Percentiles rank a stretch among this genome's conserved stretches.
Evolutionary conservation across 2,888 invertebrate species (phyloP).

Genomic region (Salpingus planirostris): DNA sequence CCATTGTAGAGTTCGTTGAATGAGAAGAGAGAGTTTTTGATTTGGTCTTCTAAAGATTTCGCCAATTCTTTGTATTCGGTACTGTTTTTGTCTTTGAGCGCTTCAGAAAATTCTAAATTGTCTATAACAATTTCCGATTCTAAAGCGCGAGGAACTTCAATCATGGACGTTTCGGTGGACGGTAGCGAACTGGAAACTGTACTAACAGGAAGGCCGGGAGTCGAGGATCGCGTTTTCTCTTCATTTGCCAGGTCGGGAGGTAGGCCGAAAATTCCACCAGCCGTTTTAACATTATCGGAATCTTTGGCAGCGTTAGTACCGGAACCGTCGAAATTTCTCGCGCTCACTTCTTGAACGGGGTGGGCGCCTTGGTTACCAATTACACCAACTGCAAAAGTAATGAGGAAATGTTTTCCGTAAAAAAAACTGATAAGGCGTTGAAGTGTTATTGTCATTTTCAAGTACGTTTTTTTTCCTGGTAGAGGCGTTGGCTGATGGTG

Average conservation of each 20-base stretch:
- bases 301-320: conserved; percentile 29
- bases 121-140: conserved; percentile 61
- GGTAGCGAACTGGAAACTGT: conserved; percentile 33
- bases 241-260: conserved; percentile 1
- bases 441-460: no score
- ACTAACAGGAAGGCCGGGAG: conserved; percentile 35
- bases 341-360: conserved; percentile 49
- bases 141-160: conserved; percentile 58
- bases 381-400: conserved; percentile 53
- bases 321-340: conserved; percentile 48
- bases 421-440: background rate
- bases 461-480: no score
- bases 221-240: conserved; percentile 22
- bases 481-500: no score
- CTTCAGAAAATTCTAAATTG: conserved; percentile 53
- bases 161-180: conserved; percentile 46
- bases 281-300: conserved; percentile 45
- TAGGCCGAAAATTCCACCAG: conserved; percentile 32
- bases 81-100: conserved; percentile 52
- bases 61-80: conserved; percentile 54
- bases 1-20: conserved; percentile 45
- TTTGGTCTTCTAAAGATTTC: conserved; percentile 48
- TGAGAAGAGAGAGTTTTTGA: conserved; percentile 52
- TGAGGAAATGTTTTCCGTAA: conserved; percentile 3
- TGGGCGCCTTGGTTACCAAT: conserved; percentile 58